phyloP scores from a whole-genome alignment of 2,113 vertebrate genomes.

The Anarrhichthys ocellatus region DNA sequence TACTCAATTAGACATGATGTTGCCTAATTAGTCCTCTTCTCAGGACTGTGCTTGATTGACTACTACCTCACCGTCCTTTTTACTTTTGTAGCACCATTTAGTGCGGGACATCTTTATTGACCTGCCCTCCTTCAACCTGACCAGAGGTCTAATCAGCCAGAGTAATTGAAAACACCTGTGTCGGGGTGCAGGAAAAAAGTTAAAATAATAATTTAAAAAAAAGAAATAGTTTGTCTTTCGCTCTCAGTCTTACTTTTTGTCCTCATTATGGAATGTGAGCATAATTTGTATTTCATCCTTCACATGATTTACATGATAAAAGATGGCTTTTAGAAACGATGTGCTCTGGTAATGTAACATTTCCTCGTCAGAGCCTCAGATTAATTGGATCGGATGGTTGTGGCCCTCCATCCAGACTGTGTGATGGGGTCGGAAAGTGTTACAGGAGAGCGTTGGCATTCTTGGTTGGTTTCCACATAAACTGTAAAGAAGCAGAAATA shows the following conservation, averaged over 20 bases:
- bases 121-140: background rate
- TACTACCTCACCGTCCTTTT: background rate
- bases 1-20: too few relatives aligned
- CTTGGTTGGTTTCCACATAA: slow-evolving; percentile 54
- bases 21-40: too few relatives aligned
- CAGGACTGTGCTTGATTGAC: background rate
- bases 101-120: background rate
- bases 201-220: background rate
- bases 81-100: background rate
- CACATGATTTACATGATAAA: background rate
- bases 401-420: background rate
- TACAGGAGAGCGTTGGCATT: slow-evolving; percentile 21
- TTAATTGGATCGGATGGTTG: background rate
- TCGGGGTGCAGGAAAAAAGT: background rate
- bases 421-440: slow-evolving; percentile 20
- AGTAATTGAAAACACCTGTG: background rate
- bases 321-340: background rate
- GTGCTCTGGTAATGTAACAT: background rate
- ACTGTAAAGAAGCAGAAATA: slow-evolving; percentile 45
- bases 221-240: background rate
- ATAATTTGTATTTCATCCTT: background rate
- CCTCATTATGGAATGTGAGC: background rate
- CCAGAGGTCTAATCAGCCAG: background rate
- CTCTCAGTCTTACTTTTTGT: background rate
- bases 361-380: slow-evolving; percentile 2